Evolutionary conservation across 37 sponge, comb jelly and placozoan genomes (phyloP), one percentile per base, ranked within the genome.

Genomic region (Amphimedon queenslandica): DNA sequence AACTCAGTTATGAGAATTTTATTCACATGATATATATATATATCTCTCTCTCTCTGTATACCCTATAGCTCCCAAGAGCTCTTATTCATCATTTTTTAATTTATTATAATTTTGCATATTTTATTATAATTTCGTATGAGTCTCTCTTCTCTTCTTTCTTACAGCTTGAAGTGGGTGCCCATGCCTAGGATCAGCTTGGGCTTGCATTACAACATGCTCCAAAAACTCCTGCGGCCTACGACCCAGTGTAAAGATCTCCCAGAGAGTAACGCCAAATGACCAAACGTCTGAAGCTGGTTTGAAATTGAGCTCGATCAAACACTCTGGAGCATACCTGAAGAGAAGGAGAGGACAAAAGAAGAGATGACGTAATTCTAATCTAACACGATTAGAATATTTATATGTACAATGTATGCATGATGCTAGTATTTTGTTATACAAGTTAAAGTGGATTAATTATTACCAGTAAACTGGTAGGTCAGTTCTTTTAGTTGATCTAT

Each of bases 311-410:
- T 58, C 37, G 40, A 33, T 32, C 0, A 87, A 72, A 81, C 88
- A 81, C 55, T 87, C 88, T 4, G 88, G 88, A 53, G 88, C 74
- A 67, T 77, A 85, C 85, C 85, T 85, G n/a, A 2, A 20, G 31
- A 34, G 18, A 66, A 29, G 4, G 20, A 66, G 41, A 66, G 20
- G n/a, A 29, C 27, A 61, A 29, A 6, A 29, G 63, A 61, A 8
- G 23, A 24, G 8, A 47, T 47, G 51, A 18, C 51, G 13, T 13
- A 47, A 18, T 47, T 18, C 51, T 18, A 47, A 47, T 13, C 8
- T 47, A 18, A 13, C 8, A 8, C 8, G 13, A 13, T 47, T 13
- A 47, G 13, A 8, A 18, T 47, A 13, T 47, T 18, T 47, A 8
- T 18, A 47, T 47, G 51, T 47, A 47, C 13, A 13, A 47, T 47